Base-by-base conservation (phyloP, 2,113 vertebrate species). In the Phodopus roborovskii region DNA sequence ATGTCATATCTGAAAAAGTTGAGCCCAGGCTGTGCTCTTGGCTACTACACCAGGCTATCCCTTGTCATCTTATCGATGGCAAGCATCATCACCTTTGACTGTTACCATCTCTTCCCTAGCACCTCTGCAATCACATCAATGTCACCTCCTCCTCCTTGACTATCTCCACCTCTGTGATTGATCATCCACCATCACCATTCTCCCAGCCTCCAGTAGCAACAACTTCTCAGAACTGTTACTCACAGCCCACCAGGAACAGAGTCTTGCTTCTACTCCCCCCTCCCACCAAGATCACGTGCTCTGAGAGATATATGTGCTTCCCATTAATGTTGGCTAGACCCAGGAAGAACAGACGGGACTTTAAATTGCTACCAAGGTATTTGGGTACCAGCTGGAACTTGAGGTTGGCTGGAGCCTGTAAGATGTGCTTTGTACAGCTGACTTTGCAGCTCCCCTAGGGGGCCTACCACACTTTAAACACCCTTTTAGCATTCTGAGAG, bases 401-500 rank as follows among this genome's bases (percentile, higher is more conserved):
- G 90, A 98, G 92, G 66, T 91, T 48, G 42, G 75, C 92, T 95
- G 75, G 75, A 95, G 85, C 81, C 92, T 90, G 77, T n/a, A 91
- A 95, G 78, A 92, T 1, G 3, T 66, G 64, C 71, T 97, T 96
- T 81, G 93, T 64, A 75, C 95, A 94, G 83, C 92, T 96, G 95
- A 95, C 96, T 95, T 74, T 94, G 91, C 74, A 56, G 58, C 87
- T 95, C 79, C 81, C 94, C 20, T 33, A 87, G 86, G 77, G 91
- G 45, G 20, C 70, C 79, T 33, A 30, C 79, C 74, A 42, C 64
- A 58, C 73, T 90, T 97, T 97, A 97, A 96, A 93, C 39, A 95
- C 50, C 83, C 89, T 90, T 95, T 96, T 90, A 96, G 85, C 95
- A 96, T 96, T 96, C 95, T 33, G 26, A 95, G 84, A 96, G 84